Evolutionary conservation across 2,888 invertebrate genomes (phyloP), one percentile per base, ranked within the genome.

Genomic region (Polyommatus iphigenia): DNA sequence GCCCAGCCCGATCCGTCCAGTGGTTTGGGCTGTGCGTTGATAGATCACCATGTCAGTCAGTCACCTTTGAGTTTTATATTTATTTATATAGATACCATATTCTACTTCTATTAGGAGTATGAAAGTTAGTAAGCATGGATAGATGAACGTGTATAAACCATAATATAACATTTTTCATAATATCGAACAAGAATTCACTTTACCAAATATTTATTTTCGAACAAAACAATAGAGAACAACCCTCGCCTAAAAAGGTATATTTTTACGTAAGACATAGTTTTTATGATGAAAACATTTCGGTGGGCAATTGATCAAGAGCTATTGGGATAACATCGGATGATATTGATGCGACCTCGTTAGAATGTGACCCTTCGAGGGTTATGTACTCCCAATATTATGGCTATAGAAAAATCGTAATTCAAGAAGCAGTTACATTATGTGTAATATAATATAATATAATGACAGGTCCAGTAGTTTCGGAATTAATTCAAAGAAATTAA

Each of bases 241-340:
- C 54, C 1, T 18, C 15, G 54, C 15, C 3, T 18, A 18, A 67
- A 24, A 29, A 29, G 29, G 4, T 67, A 67, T 29, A 24, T 24
- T 62, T 62, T 62, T 62, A 18, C 29, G 8, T 62, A 24, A 62
- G 3, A 62, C 20, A 67, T 67, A 67, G 24, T 67, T 29, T 67
- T 13, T 67, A 67, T 67, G 62, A 67, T 67, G 24, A 67, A 24
- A 67, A 67, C 24, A 67, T 67, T 67, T 24, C 62, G 5, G 62
- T 29, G 20, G 20, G 59, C n/a, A 20, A 59, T 67, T 29, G 67
- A 67, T 67, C 62, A 67, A 2, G 67, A 15, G 67, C 13, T 15
- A 54, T 67, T 15, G 29, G 29, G 29, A 15, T 15, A 67, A 18
- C 29, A 29, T 13, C 67, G 13, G 1, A 67, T 15, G 15, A 29